Percentiles rank a stretch among this genome's conserved stretches.
Evolutionary conservation across 2,797 vertebrate genomes (phyloP).

Genomic region (Enteromius anoplus): DNA sequence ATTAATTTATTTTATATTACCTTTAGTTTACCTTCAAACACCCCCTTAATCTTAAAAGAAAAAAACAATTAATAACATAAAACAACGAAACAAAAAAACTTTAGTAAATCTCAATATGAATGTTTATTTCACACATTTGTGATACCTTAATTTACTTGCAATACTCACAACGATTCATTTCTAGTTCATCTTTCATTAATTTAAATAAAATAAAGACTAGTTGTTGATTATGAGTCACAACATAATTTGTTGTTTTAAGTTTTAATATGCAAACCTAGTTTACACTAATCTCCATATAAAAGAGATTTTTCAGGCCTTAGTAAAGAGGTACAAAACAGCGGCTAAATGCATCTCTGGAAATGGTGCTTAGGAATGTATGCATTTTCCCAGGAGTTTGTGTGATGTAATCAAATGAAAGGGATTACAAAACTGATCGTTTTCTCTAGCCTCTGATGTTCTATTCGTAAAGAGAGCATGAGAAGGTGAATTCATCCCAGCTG

Average conservation of each 20-base stretch:
- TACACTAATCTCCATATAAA: neutral
- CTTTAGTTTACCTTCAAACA: neutral
- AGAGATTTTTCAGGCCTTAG: neutral
- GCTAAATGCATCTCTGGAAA: neutral
- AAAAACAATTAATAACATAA: neutral
- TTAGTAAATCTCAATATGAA: neutral
- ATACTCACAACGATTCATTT: neutral
- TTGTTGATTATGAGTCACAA: neutral
- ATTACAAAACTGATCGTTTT: neutral
- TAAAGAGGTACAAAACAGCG: neutral
- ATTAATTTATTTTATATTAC: neutral
- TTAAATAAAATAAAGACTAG: too few relatives aligned
- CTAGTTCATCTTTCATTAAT: neutral
- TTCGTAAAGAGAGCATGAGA: neutral
- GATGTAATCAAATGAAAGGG: constrained; percentile 8
- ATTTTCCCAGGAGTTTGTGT: neutral
- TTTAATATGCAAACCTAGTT: neutral
- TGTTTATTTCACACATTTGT: neutral
- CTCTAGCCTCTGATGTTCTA: neutral
- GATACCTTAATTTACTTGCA: neutral
- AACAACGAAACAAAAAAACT: too few relatives aligned
- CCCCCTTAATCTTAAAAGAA: neutral
- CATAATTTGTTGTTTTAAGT: too few relatives aligned
- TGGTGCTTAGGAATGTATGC: neutral
- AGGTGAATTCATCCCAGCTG: neutral